phyloP scores from a whole-genome alignment of 2,888 invertebrate genomes.

The Tachina grossa region DNA sequence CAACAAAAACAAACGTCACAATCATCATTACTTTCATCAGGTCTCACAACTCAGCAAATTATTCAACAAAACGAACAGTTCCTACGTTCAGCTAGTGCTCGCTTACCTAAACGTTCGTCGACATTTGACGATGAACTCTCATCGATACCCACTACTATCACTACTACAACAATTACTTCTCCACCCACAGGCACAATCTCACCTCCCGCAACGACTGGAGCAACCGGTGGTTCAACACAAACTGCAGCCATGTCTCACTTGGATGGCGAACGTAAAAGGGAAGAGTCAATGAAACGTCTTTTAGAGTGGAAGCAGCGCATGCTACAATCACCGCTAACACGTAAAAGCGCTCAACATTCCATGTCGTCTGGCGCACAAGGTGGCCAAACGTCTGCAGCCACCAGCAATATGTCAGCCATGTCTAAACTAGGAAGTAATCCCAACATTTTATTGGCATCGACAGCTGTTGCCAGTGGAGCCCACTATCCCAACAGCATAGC shows the following conservation, averaged over 20 bases:
- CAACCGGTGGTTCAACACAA: conserved; percentile 55
- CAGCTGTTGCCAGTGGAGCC: conserved; percentile 78
- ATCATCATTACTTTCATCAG: conserved; percentile 78
- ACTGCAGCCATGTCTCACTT: conserved; percentile 72
- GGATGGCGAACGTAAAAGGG: conserved; percentile 92
- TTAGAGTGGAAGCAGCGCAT: conserved; percentile 96
- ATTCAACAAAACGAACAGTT: conserved; percentile 85
- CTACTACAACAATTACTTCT: conserved; percentile 71
- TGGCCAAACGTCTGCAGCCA: conserved; percentile 48
- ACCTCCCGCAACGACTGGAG: conserved; percentile 66
- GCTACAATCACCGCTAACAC: conserved; percentile 93
- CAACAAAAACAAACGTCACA: conserved; percentile 72
- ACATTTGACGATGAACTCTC: conserved; percentile 82
- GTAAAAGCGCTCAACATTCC: conserved; percentile 86
- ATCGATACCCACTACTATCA: conserved; percentile 71
- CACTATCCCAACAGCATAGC: conserved; percentile 74
- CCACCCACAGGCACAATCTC: conserved; percentile 63
- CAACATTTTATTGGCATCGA: conserved; percentile 79
- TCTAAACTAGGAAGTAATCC: conserved; percentile 82
- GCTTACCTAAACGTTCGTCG: conserved; percentile 85
- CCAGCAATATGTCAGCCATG: conserved; percentile 82
- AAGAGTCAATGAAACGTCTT: conserved; percentile 95
- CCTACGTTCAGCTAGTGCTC: conserved; percentile 91
- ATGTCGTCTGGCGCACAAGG: conserved; percentile 42
- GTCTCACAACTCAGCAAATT: conserved; percentile 80